These are phyloP conservation scores for Hystrix brachyura DNA, from an alignment of 2,113 vertebrate species.

Conservation along the genomic window DNA sequence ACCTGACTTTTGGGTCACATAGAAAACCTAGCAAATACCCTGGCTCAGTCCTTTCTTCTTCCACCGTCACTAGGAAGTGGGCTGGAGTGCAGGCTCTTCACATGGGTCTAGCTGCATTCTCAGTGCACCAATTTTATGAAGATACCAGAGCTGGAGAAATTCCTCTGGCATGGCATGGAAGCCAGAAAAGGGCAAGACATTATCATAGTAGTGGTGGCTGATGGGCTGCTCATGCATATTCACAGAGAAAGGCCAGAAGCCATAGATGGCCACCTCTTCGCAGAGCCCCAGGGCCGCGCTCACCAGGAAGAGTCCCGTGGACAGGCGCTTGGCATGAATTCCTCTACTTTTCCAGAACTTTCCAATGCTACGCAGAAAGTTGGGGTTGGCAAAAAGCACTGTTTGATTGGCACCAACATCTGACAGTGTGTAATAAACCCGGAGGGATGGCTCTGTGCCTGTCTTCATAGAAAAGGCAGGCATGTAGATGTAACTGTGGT, in stretches of 20 bases:
- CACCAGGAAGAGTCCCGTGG: constrained; percentile 96
- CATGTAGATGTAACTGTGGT: constrained; percentile 97
- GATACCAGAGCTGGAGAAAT: constrained; percentile 97
- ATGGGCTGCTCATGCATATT: constrained; percentile 91
- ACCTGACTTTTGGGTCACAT: constrained; percentile 64
- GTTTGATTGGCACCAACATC: constrained; percentile 94
- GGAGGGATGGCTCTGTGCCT: constrained; percentile 94
- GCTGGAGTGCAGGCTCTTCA: constrained; percentile 66
- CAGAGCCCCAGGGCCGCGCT: constrained; percentile 96
- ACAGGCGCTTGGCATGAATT: constrained; percentile 95
- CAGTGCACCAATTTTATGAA: constrained; percentile 95
- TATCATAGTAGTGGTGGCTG: constrained; percentile 99
- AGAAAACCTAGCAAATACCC: constrained; percentile 80
- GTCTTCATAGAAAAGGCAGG: constrained; percentile 98
- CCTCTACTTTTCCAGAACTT: constrained; percentile 96
- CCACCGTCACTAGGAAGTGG: constrained; percentile 75
- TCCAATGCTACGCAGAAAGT: constrained; percentile 94
- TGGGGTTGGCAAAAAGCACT: constrained; percentile 97
- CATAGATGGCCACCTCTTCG: constrained; percentile 96
- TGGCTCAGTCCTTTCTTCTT: not conserved
- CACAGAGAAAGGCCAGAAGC: constrained; percentile 97
- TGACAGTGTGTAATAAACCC: constrained; percentile 93
- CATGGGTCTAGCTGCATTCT: constrained; percentile 93
- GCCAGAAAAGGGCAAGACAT: constrained; percentile 93
- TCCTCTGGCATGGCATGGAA: constrained; percentile 99